Evolutionary conservation across 1,140 invertebrate species (phyloP), one percentile per base, ranked within the genome.

Genomic region (Brachystomella parvula): DNA sequence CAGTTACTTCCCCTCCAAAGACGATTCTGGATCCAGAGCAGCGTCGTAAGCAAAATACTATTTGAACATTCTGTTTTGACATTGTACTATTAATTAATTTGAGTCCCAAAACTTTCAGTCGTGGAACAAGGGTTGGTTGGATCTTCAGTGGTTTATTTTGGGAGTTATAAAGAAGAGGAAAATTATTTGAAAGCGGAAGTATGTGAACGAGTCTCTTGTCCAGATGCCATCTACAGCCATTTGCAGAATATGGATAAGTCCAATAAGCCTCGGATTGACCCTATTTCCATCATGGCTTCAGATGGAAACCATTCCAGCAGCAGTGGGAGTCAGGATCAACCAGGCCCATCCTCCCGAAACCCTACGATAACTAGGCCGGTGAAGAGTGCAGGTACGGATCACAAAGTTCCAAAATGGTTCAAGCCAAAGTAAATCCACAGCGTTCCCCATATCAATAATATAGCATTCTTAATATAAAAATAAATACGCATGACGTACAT

Each of bases 1-100:
- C 70, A 89, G 87, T 87, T 79, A 86, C 84, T 58, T 83, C 88
- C 28, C 89, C 90, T 19, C 86, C 89, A 31, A 89, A 87, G 77
- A 82, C 80, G 69, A 78, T 84, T 57, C 76, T 90, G 26, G 76
- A 82, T 49, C 75, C 81, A 24, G 75, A 81, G 32, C 78, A 78
- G 66, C 82, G 81, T 35, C 77, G n/a, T n/a, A n/a, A n/a, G n/a
- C n/a, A n/a, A n/a, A n/a, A n/a, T n/a, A n/a, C n/a, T n/a, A n/a
- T n/a, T n/a, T n/a, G n/a, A n/a, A n/a, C n/a, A n/a, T n/a, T n/a
- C n/a, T n/a, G n/a, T n/a, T n/a, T n/a, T n/a, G n/a, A n/a, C n/a
- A n/a, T n/a, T n/a, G n/a, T n/a, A n/a, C n/a, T n/a, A n/a, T n/a
- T n/a, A n/a, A n/a, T n/a, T n/a, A n/a, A n/a, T n/a, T n/a, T n/a